These are phyloP conservation scores for Menidia beryllina DNA, from an alignment of 2,113 vertebrate species.

Conservation along the genomic window DNA sequence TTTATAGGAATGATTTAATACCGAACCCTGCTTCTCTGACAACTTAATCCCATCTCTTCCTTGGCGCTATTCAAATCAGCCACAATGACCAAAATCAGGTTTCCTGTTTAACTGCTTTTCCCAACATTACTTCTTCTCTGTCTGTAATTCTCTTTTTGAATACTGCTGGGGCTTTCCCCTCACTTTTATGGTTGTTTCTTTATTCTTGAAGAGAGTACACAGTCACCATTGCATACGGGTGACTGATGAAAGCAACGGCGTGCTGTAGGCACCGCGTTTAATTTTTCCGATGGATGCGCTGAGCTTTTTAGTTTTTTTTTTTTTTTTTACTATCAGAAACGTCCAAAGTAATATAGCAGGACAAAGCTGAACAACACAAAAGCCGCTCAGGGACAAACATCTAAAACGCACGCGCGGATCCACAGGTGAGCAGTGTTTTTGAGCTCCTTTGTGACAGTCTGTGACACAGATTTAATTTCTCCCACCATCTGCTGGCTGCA, in stretches of 20 bases:
- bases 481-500: conserved; percentile 82
- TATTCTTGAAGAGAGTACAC: background rate
- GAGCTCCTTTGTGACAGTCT: conserved; percentile 64
- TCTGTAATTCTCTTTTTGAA: conserved; percentile 26
- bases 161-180: conserved; percentile 6
- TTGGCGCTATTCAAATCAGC: conserved; percentile 65
- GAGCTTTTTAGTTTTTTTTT: too few species aligned
- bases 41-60: conserved; percentile 76
- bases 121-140: conserved; percentile 44
- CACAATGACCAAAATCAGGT: conserved; percentile 67
- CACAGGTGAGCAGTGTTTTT: conserved; percentile 70
- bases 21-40: conserved; percentile 58
- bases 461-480: conserved; percentile 82
- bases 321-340: too few species aligned
- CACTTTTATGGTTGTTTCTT: background rate
- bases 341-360: conserved; percentile 13
- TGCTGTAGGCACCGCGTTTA: background rate
- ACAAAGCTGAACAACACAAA: conserved; percentile 4
- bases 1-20: conserved; percentile 75
- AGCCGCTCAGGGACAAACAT: conserved; percentile 1
- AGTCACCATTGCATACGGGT: background rate
- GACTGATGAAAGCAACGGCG: conserved; percentile 7
- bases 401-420: conserved; percentile 16
- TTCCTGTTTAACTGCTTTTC: conserved; percentile 58
- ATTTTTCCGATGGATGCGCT: background rate